A percentile compares a stretch with the other conserved stretches of the same genome.
Conservation (phyloP, 2,888 invertebrate genomes). For the Xylocampa areola region DNA sequence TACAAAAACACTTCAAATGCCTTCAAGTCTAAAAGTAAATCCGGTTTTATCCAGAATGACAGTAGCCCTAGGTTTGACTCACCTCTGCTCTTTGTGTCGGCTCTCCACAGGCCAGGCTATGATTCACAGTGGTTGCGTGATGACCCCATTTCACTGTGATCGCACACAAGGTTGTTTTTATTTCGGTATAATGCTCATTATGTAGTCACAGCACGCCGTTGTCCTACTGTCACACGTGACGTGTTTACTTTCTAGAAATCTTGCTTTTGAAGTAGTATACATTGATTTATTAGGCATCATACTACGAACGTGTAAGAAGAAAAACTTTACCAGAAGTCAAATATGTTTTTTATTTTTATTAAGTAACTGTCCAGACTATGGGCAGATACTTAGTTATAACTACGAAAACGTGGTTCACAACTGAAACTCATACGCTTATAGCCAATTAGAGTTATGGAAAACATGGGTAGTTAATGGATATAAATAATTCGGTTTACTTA, state of each 20-base stretch:
- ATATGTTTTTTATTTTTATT: too few species aligned
- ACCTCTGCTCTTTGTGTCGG: conserved; percentile 50
- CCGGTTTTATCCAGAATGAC: conserved; percentile 56
- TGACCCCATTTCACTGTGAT: conserved; percentile 74
- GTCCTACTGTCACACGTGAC: conserved; percentile 33
- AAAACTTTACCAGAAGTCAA: too few species aligned
- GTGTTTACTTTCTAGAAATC: conserved; percentile 40
- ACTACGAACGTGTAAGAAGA: not conserved
- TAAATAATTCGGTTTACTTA: conserved; percentile 9
- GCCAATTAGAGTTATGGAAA: conserved; percentile 11
- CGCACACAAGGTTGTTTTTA: conserved; percentile 71
- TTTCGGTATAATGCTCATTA: conserved; percentile 63
- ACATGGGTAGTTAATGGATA: conserved; percentile 5
- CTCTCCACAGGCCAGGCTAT: conserved; percentile 54
- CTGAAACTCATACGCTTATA: conserved; percentile 3
- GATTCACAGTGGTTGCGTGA: conserved; percentile 75
- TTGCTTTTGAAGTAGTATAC: not conserved
- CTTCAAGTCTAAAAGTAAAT: conserved; percentile 48
- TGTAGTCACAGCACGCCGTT: conserved; percentile 56
- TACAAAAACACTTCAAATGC: conserved; percentile 36
- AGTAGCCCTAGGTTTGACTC: conserved; percentile 59
- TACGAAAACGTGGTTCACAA: not conserved
- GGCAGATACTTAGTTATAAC: not conserved
- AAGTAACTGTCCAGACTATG: not conserved
- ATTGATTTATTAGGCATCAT: too few species aligned